Evolutionary conservation across 2,888 invertebrate genomes (phyloP), one percentile per base, ranked within the genome.

Genomic region (Andrena marginata): DNA sequence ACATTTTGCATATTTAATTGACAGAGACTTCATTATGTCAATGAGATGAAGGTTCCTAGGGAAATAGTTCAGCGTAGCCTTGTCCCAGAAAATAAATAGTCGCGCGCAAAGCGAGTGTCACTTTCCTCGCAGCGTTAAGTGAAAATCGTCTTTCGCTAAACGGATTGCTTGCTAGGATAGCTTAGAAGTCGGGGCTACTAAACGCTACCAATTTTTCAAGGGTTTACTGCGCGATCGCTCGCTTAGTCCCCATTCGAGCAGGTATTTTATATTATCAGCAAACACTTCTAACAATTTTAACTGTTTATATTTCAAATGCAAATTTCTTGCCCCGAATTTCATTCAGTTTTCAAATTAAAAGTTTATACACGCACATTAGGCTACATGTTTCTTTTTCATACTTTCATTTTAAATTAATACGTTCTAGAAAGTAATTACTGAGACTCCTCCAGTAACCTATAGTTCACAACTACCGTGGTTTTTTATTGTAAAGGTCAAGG

Each of bases 61-160:
- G 20, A 63, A 65, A 60, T 77, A 77, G 35, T 20, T 33, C 49
- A 20, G 33, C 23, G 10, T 51, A 65, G 35, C 51, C 77, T 64
- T 77, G 73, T 29, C 48, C 77, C 56, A 65, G 49, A 77, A 67
- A 49, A 10, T 10, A 29, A 29, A 23, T 4, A 73, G 56, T 7
- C 29, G 26, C 7, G 33, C n/a, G 13, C 13, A 6, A 54, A 64
- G 42, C 23, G 29, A 20, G 56, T 48, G 64, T 23, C 33, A n/a
- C 5, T 62, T 67, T 74, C 35, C 10, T 67, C 23, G 5, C 3
- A 29, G 10, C 5, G 7, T 26, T 1, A n/a, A 49, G 20, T 48
- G 49, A 59, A 72, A 65, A 72, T 77, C 49, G 59, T 29, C 68
- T 75, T 62, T 62, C 3, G 29, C 51, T 69, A 69, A 76, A 48